Percentiles rank a stretch among this genome's conserved stretches.
phyloP scores from a whole-genome alignment of 92 coral and sea anemone species.

The Ricordea florida region DNA sequence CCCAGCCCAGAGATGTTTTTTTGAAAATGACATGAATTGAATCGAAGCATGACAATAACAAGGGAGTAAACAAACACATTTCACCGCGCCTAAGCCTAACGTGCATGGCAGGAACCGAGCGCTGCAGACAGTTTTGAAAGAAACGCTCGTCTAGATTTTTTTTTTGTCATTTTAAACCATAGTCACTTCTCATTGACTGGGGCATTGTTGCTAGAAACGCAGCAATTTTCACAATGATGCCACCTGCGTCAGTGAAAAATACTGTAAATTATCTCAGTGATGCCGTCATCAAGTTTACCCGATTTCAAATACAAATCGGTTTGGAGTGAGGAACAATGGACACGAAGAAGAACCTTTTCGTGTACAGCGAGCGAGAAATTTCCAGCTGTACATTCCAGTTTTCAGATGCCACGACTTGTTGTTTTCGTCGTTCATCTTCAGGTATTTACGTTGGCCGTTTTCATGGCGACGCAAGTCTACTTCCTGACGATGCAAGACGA shows the following conservation, averaged over 20 bases:
- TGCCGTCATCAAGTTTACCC: slow-evolving; percentile 8
- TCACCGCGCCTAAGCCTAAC: too few relatives aligned
- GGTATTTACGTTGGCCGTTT: neutral
- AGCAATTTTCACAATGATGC: neutral
- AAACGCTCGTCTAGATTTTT: too few relatives aligned
- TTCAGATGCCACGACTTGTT: slow-evolving; percentile 25
- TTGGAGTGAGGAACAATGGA: neutral
- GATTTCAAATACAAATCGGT: slow-evolving; percentile 10
- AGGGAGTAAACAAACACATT: too few relatives aligned
- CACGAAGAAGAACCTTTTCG: neutral
- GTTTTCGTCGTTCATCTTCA: neutral
- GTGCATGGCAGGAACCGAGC: too few relatives aligned
- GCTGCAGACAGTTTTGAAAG: too few relatives aligned
- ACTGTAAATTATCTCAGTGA: slow-evolving; percentile 18
- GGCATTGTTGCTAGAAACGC: too few relatives aligned
- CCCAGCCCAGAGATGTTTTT: too few relatives aligned
- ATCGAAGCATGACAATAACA: too few relatives aligned
- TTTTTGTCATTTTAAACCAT: too few relatives aligned
- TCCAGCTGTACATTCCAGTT: neutral
- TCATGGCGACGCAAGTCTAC: slow-evolving; percentile 27
- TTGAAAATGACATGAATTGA: too few relatives aligned
- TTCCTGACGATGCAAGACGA: neutral
- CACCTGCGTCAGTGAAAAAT: slow-evolving; percentile 14
- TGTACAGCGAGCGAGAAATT: neutral
- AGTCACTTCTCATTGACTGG: too few relatives aligned